Evolutionary conservation across 2,113 vertebrate species (phyloP), one percentile per base, ranked within the genome.

Genomic region (Hydropotes inermis): DNA sequence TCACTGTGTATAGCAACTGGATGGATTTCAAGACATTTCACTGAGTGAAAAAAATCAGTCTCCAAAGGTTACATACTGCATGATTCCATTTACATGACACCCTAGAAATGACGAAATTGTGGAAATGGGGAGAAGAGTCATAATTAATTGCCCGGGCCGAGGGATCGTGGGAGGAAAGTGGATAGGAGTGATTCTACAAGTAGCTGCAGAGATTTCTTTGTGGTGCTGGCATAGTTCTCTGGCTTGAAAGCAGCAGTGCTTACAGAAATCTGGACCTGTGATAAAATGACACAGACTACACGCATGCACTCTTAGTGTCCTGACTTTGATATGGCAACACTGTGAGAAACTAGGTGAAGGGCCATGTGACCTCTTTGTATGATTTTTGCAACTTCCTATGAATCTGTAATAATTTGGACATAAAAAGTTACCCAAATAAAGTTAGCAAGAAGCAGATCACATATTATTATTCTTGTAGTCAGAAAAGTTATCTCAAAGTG

Each of bases 351-450:
- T 57, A n/a, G 39, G 15, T 4, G 0, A 92, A 89, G 45, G 23
- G 16, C 81, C 58, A 55, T 39, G 39, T 50, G 27, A 61, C 76
- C 21, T 84, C 64, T 70, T 30, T 50, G 10, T 28, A 43, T 15
- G 78, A 67, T 70, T 74, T 94, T 67, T 96, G 74, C 28, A 94
- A 84, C 57, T 87, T 95, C 64, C 55, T 91, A n/a, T n/a, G 33
- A 90, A 82, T 95, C 43, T 95, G 13, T 91, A 95, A 93, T 95
- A 82, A 91, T 87, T 95, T 96, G 89, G 87, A 85, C 95, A 43
- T 79, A 64, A 70, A 96, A 96, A 90, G n/a, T 79, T 83, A 90
- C 25, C 58, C 70, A 9, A 43, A 61, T 55, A 67, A 95, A 85
- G 50, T 90, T 79, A 79, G 6, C 15, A 5, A 52, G 74, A 86